Base-by-base conservation (phyloP, 2,797 vertebrate genomes). In the Vespertilio murinus region DNA sequence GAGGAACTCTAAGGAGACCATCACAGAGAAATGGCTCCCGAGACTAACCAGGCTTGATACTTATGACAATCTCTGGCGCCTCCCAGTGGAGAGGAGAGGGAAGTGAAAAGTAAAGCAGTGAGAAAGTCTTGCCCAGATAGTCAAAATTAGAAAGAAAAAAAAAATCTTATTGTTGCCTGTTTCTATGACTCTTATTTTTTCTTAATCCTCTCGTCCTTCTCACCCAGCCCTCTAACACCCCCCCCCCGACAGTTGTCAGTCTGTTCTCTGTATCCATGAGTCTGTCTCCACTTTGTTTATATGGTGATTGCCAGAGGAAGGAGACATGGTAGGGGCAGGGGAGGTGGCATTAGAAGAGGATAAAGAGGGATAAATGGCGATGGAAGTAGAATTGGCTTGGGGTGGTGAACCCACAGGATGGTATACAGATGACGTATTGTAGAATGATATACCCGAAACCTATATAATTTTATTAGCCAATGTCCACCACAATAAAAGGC, bases 1-100 rank as follows among this genome's bases (percentile, higher is more conserved):
- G n/a, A 71, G 82, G 87, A 73, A 64, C 33, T 16, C 14, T 30
- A 38, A 64, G 56, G n/a, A 71, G 28, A 33, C 35, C 13, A 22
- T 17, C 54, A 1, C 5, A 12, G 42, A 9, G 23, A 25, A 52
- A 78, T 38, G 16, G 10, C 5, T 52, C 80, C 8, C 13, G n/a
- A 17, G 2, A 47, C 0, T 17, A 74, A 42, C 7, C 11, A 22
- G 33, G 0, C 6, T 86, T 18, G 74, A 40, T 0, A 0, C 4
- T 16, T 25, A 3, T 0, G n/a, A 67, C 90, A 96, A 95, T 97
- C 97, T 98, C 97, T 98, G 97, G 96, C 96, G 98, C 98, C 97
- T 95, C 95, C 98, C 88, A 96, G 96, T 35, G 97, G 98, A 95
- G 3, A 94, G 17, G 40, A 96, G 28, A 47, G 52, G 28, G 79